Conservation (phyloP, 2,888 invertebrate species). For the Chaetogeoica ovagalla region DNA sequence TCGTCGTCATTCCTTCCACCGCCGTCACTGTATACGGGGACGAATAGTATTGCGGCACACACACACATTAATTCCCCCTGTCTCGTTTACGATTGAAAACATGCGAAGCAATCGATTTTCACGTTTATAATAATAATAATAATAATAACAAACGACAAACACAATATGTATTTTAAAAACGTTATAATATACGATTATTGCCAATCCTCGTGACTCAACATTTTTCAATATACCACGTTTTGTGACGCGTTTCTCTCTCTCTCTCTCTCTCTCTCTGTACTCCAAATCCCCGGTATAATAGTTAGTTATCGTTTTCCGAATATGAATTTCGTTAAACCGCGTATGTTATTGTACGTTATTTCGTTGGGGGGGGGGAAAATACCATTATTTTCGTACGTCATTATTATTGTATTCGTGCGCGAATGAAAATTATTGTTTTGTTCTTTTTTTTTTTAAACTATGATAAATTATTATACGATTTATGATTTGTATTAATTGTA, state of each 20-base stretch:
- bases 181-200: slow-evolving; percentile 33
- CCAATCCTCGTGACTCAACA: slow-evolving; percentile 22
- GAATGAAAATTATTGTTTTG: slow-evolving; percentile 4
- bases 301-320: slow-evolving; percentile 13
- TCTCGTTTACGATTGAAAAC: slow-evolving; percentile 21
- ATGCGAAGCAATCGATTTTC: slow-evolving; percentile 22
- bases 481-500: too few species aligned
- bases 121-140: slow-evolving; percentile 34
- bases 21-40: background rate
- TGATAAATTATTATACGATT: too few species aligned
- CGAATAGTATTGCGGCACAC: background rate
- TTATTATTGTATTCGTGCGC: background rate
- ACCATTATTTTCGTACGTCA: background rate
- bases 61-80: background rate
- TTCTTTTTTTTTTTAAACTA: background rate
- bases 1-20: background rate
- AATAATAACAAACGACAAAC: slow-evolving; percentile 30
- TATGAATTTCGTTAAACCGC: background rate
- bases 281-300: background rate
- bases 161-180: slow-evolving; percentile 13
- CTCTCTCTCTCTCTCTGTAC: background rate
- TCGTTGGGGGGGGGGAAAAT: background rate
- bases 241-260: background rate
- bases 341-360: background rate
- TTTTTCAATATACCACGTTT: slow-evolving; percentile 25